Percentiles rank a stretch among this genome's conserved stretches.
Evolutionary conservation across 2,888 invertebrate species (phyloP).

Genomic region (Alcis repandata): DNA sequence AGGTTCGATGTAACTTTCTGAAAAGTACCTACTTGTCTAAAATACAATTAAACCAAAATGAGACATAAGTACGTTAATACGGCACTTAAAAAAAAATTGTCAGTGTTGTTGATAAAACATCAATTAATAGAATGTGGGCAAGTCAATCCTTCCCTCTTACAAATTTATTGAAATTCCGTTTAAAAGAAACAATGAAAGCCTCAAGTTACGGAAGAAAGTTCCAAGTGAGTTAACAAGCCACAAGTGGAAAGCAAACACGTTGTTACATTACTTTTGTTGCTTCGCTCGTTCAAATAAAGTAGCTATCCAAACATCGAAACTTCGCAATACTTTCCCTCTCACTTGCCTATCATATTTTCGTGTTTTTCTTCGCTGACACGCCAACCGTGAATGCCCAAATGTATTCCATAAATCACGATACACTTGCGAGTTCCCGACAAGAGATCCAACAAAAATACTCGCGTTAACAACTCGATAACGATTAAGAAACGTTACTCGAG

Average conservation of each 20-base stretch:
- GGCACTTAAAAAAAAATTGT: neutral
- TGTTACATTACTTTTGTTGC: constrained; percentile 43
- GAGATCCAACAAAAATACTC: constrained; percentile 75
- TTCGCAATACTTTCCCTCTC: constrained; percentile 58
- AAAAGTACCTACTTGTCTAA: no score
- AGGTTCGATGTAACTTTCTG: no score
- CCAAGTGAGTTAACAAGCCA: constrained; percentile 30
- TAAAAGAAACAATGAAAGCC: neutral
- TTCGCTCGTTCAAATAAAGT: constrained; percentile 51
- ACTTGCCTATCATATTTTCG: constrained; percentile 67
- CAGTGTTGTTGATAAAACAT: neutral
- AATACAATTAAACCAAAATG: no score
- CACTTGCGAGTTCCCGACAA: constrained; percentile 70
- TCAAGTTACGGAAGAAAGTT: constrained; percentile 4
- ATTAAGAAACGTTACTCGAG: constrained; percentile 68
- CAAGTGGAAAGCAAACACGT: constrained; percentile 36
- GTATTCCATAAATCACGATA: constrained; percentile 80
- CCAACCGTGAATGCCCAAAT: constrained; percentile 71
- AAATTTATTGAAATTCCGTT: neutral
- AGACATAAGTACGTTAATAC: no score
- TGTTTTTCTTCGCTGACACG: constrained; percentile 73
- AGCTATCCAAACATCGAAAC: constrained; percentile 68
- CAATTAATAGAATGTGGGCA: no score
- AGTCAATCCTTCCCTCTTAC: no score
- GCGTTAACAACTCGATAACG: constrained; percentile 63